Evolutionary conservation across 2,888 invertebrate genomes (phyloP).

Genomic region (Caenorhabditis sp.): DNA sequence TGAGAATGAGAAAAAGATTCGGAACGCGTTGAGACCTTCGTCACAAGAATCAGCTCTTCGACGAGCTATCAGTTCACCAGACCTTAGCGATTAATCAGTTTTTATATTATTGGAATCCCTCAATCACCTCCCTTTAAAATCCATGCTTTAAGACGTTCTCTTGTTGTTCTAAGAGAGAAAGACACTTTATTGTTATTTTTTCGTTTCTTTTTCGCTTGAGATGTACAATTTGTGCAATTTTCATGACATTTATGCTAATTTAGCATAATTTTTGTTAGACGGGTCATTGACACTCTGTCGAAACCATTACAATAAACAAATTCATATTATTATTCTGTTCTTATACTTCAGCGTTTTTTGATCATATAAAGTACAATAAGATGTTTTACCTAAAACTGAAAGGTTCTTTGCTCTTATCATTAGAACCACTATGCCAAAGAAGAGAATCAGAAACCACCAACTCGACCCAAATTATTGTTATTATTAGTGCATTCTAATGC

Average conservation of each 20-base stretch:
- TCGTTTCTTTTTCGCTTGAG: background rate
- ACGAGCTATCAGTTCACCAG: slow-evolving; percentile 42
- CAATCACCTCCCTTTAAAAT: background rate
- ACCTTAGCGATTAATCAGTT: slow-evolving; percentile 9
- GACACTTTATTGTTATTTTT: background rate
- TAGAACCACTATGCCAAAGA: too few species aligned
- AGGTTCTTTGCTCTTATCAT: too few species aligned
- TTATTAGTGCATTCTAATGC: too few species aligned
- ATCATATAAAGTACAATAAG: too few species aligned
- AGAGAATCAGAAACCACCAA: too few species aligned
- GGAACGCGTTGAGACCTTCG: slow-evolving; percentile 33
- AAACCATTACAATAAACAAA: background rate
- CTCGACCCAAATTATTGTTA: too few species aligned
- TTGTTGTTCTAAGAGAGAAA: too few species aligned
- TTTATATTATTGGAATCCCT: background rate
- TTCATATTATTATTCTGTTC: too few species aligned
- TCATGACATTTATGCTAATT: background rate
- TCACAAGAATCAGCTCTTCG: slow-evolving; percentile 27
- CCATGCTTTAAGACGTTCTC: background rate
- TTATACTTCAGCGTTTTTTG: too few species aligned
- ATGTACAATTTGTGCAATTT: background rate
- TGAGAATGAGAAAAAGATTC: slow-evolving; percentile 28
- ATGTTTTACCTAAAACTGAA: too few species aligned
- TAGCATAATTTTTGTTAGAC: background rate
- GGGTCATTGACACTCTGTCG: background rate